Conservation (phyloP, 2,888 invertebrate genomes). For the Adelphocoris suturalis region DNA sequence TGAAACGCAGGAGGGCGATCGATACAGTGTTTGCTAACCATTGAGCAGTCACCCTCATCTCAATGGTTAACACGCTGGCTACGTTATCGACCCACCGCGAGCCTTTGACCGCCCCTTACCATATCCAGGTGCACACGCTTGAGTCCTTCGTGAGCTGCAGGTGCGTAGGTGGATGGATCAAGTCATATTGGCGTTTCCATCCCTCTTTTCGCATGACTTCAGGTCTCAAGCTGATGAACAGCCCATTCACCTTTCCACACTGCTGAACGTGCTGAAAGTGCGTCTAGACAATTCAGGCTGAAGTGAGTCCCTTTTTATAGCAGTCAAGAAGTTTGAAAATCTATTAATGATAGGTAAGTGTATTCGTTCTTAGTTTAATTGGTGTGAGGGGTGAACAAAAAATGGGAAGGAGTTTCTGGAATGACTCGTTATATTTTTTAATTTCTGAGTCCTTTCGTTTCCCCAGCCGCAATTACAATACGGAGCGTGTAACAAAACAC, state of each 20-base stretch:
- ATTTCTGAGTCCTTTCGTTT: too few species aligned
- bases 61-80: background rate
- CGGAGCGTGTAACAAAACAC: too few species aligned
- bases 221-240: background rate
- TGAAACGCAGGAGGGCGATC: constrained; percentile 8
- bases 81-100: constrained; percentile 24
- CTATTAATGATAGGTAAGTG: too few species aligned
- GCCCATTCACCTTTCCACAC: background rate
- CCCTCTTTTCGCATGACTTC: background rate
- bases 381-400: too few species aligned
- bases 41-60: constrained; percentile 27
- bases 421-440: too few species aligned
- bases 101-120: constrained; percentile 14
- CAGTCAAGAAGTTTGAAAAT: too few species aligned
- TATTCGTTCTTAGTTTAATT: too few species aligned
- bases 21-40: constrained; percentile 9
- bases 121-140: constrained; percentile 5
- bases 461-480: too few species aligned
- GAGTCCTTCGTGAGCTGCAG: background rate
- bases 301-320: background rate
- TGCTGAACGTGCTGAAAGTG: background rate
- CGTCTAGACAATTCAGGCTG: background rate
- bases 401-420: too few species aligned
- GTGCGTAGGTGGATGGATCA: background rate
- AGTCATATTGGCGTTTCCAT: background rate